Evolutionary conservation across 1,140 invertebrate genomes (phyloP), one percentile per base, ranked within the genome.

Genomic region (Aphelinus certus): DNA sequence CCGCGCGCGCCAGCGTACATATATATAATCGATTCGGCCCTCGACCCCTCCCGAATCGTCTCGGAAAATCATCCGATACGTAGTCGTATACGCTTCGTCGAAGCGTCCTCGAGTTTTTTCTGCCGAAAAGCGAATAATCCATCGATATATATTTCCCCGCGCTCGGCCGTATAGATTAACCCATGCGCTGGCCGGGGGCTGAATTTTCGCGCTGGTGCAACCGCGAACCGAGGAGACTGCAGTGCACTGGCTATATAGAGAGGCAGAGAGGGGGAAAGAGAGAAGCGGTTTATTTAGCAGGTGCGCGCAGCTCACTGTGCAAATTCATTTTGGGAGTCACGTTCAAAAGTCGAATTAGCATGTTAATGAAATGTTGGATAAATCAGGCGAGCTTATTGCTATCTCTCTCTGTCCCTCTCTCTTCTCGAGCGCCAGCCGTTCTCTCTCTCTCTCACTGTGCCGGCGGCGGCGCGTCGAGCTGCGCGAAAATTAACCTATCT

Each of bases 401-500:
- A 26, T 26, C 26, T 26, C 68, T 77, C 75, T 70, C 75, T 61
- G 55, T 77, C 55, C 73, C 58, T 26, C 26, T 26, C 65, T 73
- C 73, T 7, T 68, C 4, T 48, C 55, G 43, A n/a, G 46, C 49
- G 57, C 77, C 71, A 75, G 1, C 43, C 51, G 4, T 43, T 58
- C 5, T 7, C 9, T 4, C 5, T 7, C 9, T 4, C 51, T 53
- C 51, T 53, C 9, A 53, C 9, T 53, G 4, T 61, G 67, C 74
- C 70, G 76, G 71, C 77, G 70, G 67, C 60, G 62, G 65, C 75
- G 67, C 58, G 51, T 26, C 73, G 73, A 62, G 79, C 77, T 79
- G 48, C 77, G 80, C 81, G 81, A 83, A 82, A 83, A 83, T 82
- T 79, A 83, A 82, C 81, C 81, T 82, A 83, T 83, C 81, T 83